phyloP scores from a whole-genome alignment of 2,113 vertebrate species.

The Fukomys damarensis region DNA sequence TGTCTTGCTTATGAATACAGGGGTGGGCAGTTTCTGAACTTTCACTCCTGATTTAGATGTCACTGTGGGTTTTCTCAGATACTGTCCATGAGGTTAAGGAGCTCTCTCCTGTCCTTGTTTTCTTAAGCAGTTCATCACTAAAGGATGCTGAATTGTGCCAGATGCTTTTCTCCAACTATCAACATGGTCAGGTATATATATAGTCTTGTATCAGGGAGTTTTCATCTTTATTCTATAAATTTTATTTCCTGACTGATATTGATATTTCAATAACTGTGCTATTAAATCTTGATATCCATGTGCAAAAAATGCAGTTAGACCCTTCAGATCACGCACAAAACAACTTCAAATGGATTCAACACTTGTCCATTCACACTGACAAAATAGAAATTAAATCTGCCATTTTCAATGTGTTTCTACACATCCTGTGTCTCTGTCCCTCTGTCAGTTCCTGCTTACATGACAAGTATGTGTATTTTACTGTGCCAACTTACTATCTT shows the following conservation, averaged over 20 bases:
- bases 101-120: background rate
- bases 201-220: background rate
- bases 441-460: background rate
- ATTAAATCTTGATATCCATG: background rate
- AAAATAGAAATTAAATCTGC: background rate
- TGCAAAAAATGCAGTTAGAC: background rate
- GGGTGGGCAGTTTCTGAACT: background rate
- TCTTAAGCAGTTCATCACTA: background rate
- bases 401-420: background rate
- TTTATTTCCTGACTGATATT: background rate
- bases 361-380: background rate
- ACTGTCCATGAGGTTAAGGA: background rate
- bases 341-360: background rate
- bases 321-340: background rate
- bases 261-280: background rate
- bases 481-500: no score
- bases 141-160: background rate
- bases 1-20: background rate
- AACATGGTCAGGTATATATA: background rate
- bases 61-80: background rate
- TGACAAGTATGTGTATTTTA: background rate
- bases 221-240: background rate
- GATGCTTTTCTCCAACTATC: background rate
- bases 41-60: background rate
- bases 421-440: background rate